These are phyloP conservation scores for Axea sp. DNA, from an alignment of 2,888 invertebrate genomes.

Conservation along the genomic window DNA sequence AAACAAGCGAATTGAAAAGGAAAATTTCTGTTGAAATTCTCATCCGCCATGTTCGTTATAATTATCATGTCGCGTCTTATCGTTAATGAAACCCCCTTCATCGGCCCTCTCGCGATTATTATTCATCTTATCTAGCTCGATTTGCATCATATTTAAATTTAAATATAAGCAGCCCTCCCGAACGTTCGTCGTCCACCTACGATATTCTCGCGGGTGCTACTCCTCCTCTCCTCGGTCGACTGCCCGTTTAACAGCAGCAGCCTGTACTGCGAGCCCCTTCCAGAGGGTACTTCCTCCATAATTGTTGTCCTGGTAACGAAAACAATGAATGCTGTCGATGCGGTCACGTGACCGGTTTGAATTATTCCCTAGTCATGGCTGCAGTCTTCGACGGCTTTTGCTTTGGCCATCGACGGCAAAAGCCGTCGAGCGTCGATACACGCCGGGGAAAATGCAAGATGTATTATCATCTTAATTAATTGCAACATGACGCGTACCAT, in stretches of 20 bases:
- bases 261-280: slow-evolving; percentile 61
- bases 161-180: slow-evolving; percentile 66
- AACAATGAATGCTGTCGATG: slow-evolving; percentile 67
- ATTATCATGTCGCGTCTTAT: slow-evolving; percentile 66
- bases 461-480: slow-evolving; percentile 59
- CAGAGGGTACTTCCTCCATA: slow-evolving; percentile 65
- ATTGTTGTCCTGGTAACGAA: slow-evolving; percentile 67
- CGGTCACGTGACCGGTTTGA: slow-evolving; percentile 64
- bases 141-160: slow-evolving; percentile 77
- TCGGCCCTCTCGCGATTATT: slow-evolving; percentile 70
- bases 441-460: slow-evolving; percentile 35
- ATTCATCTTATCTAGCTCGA: slow-evolving; percentile 76
- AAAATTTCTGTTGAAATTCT: too few relatives aligned
- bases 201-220: slow-evolving; percentile 58
- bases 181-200: slow-evolving; percentile 51
- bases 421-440: slow-evolving; percentile 41
- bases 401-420: slow-evolving; percentile 37
- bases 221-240: slow-evolving; percentile 63
- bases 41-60: slow-evolving; percentile 45
- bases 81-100: slow-evolving; percentile 64
- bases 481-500: slow-evolving; percentile 64
- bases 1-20: too few relatives aligned
- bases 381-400: slow-evolving; percentile 55
- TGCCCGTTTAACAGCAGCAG: slow-evolving; percentile 57
- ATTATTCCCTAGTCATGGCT: slow-evolving; percentile 66